phyloP scores from a whole-genome alignment of 2,113 vertebrate genomes.

The Xerus inauris region DNA sequence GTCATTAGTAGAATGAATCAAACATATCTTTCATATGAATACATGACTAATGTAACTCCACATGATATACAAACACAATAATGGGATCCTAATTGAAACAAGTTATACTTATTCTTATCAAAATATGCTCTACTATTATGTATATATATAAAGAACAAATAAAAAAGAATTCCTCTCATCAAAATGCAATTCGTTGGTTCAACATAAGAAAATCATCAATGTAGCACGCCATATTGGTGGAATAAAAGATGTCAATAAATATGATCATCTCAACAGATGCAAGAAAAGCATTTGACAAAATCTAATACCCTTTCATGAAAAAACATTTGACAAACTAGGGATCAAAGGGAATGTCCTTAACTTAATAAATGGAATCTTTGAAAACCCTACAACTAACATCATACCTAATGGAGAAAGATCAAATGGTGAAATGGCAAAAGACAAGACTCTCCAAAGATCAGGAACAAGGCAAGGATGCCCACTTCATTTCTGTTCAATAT shows the following conservation, averaged over 20 bases:
- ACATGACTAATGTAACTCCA: too few relatives aligned
- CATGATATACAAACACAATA: too few relatives aligned
- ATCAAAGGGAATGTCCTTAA: not conserved
- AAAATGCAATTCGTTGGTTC: not conserved
- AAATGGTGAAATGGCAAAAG: not conserved
- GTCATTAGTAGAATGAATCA: too few relatives aligned
- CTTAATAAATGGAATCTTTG: not conserved
- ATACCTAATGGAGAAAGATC: not conserved
- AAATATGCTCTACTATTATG: too few relatives aligned
- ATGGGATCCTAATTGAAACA: too few relatives aligned
- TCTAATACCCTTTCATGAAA: not conserved
- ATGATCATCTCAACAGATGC: not conserved
- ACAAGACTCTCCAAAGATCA: not conserved
- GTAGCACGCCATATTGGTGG: not conserved
- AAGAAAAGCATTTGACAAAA: conserved; percentile 5
- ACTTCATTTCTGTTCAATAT: not conserved
- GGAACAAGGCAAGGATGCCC: not conserved
- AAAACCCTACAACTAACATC: not conserved
- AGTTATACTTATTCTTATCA: too few relatives aligned
- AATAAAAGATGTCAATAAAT: not conserved
- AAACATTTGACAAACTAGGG: not conserved
- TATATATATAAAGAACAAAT: too few relatives aligned
- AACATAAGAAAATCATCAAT: not conserved
- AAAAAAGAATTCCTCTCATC: not conserved
- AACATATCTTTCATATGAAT: too few relatives aligned